Conservation (phyloP, 2,113 vertebrate genomes). For the Epinephelus cyanopodus region DNA sequence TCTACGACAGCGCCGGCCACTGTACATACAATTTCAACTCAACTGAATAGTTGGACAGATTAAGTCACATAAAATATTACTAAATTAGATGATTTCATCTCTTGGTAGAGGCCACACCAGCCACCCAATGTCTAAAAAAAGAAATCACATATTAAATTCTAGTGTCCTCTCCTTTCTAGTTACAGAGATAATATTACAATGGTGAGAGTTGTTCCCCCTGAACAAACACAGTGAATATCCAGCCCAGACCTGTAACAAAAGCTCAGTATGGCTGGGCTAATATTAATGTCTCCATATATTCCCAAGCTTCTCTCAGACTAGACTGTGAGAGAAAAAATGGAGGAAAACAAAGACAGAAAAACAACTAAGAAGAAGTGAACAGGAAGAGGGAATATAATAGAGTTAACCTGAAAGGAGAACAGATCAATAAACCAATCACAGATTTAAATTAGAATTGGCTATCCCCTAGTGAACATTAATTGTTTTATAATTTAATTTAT, state of each 20-base stretch:
- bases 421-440: slow-evolving; percentile 49
- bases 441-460: slow-evolving; percentile 31
- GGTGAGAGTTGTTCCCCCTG: slow-evolving; percentile 22
- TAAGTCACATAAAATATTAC: slow-evolving; percentile 9
- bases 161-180: slow-evolving; percentile 15
- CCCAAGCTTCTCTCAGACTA: slow-evolving; percentile 24
- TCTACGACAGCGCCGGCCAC: not conserved
- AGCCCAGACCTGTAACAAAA: slow-evolving; percentile 32
- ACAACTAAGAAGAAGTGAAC: slow-evolving; percentile 7
- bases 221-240: slow-evolving; percentile 57
- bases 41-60: slow-evolving; percentile 2
- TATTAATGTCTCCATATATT: slow-evolving; percentile 55
- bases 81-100: slow-evolving; percentile 6
- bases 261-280: slow-evolving; percentile 34
- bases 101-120: not conserved
- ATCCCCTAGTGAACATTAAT: slow-evolving; percentile 23
- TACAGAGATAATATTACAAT: slow-evolving; percentile 41
- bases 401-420: slow-evolving; percentile 25
- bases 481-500: slow-evolving; percentile 25
- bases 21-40: slow-evolving; percentile 25
- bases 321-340: slow-evolving; percentile 8
- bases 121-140: not conserved
- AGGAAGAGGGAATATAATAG: slow-evolving; percentile 12
- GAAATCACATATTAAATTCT: slow-evolving; percentile 41
- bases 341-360: slow-evolving; percentile 23